These are phyloP conservation scores for Notarius lentiginosus DNA, from an alignment of 2,113 vertebrate species.

Conservation along the genomic window DNA sequence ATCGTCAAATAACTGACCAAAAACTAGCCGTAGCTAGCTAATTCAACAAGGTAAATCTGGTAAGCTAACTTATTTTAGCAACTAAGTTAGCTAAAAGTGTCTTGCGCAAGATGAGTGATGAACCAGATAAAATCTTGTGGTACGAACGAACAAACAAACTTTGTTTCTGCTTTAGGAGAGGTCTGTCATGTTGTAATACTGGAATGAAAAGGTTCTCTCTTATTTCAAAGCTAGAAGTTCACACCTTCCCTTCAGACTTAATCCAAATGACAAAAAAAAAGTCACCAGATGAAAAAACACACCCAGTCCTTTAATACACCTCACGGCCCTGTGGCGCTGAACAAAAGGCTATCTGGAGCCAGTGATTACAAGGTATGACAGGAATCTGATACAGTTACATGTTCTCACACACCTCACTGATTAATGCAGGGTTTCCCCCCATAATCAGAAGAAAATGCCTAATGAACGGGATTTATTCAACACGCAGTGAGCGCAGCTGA, in stretches of 20 bases:
- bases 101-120: not conserved
- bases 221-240: not conserved
- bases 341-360: not conserved
- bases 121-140: not conserved
- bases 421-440: not conserved
- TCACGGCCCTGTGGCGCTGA: not conserved
- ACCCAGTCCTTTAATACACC: not conserved
- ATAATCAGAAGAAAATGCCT: too few relatives aligned
- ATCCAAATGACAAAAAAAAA: not conserved
- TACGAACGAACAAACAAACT: too few relatives aligned
- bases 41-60: not conserved
- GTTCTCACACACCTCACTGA: not conserved
- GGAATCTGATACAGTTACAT: not conserved
- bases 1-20: not conserved
- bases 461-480: too few relatives aligned
- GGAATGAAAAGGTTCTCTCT: not conserved
- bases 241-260: not conserved
- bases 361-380: conserved; percentile 18
- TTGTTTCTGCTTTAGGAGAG: not conserved
- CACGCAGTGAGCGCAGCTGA: too few relatives aligned
- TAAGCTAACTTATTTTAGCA: not conserved
- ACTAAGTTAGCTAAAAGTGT: not conserved
- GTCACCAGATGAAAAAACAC: conserved; percentile 3
- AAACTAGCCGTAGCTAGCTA: not conserved
- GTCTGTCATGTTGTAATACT: not conserved